Base-by-base conservation (phyloP, 2,888 invertebrate species). In the Diploptera punctata region DNA sequence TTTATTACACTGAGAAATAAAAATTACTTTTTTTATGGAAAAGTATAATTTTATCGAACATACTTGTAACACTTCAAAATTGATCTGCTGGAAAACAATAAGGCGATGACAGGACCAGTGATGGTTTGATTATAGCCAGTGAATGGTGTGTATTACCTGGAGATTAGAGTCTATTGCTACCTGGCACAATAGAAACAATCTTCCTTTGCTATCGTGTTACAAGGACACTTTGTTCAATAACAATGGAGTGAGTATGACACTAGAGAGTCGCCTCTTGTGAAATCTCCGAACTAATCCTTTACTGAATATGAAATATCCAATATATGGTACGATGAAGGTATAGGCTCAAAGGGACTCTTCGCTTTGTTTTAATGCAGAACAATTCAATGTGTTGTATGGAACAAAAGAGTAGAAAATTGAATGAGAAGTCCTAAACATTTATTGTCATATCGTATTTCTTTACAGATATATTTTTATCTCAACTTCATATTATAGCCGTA, bases 241-340 rank as follows among this genome's bases (percentile, higher is more conserved):
- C 57, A 29, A 57, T 57, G 26, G 57, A 57, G 57, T 3, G 57
- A 18, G 26, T 57, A 24, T 57, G 57, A 13, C n/a, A 16, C 57
- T 54, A 29, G 31, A 29, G 24, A 19, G 26, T 24, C 65, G n/a
- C 62, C 47, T 65, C 65, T 65, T 65, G 47, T 54, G 24, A 69
- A 43, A 69, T 54, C 24, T 57, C 26, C 5, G 26, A 57, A 43
- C 57, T 57, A 52, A 57, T 69, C 57, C 54, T 69, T 54, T 57
- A 33, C 44, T 68, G 52, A 68, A 54, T 24, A 54, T 24, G 68
- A 38, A 68, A 54, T 54, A 65, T n/a, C 31, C 44, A 65, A 47
- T 65, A 57, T 57, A 29, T 19, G 57, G 29, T 52, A 52, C 3
- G 7, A 24, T 29, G 26, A 57, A 57, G 57, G 31, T 24, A 29